Percentiles rank a stretch among this genome's conserved stretches.
Conservation (phyloP, 1,140 invertebrate genomes). For the Augochlora pura region DNA sequence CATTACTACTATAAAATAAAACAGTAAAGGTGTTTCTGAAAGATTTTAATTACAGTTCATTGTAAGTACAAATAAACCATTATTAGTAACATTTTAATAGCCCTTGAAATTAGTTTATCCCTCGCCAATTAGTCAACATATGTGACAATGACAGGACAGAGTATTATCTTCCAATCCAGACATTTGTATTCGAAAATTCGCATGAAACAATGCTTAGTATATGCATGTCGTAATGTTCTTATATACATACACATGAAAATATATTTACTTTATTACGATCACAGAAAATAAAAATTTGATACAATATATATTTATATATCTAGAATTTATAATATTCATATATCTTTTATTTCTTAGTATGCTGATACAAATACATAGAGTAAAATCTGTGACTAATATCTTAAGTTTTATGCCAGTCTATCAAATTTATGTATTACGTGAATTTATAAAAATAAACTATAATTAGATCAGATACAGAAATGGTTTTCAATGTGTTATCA, state of each 20-base stretch:
- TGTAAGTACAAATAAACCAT: conserved; percentile 9
- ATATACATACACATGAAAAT: not conserved
- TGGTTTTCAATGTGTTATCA: conserved; percentile 9
- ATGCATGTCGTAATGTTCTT: not conserved
- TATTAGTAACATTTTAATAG: conserved; percentile 13
- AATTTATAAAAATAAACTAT: conserved; percentile 19
- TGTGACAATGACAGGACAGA: not conserved
- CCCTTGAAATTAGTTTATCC: conserved; percentile 29
- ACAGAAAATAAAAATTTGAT: conserved; percentile 8
- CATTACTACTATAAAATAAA: conserved; percentile 56
- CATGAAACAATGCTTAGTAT: not conserved
- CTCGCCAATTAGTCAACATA: conserved; percentile 29
- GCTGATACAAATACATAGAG: conserved; percentile 46
- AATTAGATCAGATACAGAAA: conserved; percentile 40
- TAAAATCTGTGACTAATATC: conserved; percentile 29
- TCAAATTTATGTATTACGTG: conserved; percentile 18
- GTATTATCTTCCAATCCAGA: not conserved
- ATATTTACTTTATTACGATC: not conserved
- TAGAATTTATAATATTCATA: conserved; percentile 9
- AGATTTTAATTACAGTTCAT: conserved; percentile 37
- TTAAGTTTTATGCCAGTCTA: conserved; percentile 18
- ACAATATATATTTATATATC: not conserved
- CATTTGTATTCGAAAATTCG: not conserved
- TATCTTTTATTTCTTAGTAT: conserved; percentile 45
- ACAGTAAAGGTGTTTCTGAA: conserved; percentile 33